These are phyloP conservation scores for Oryzias celebensis DNA, from an alignment of 2,113 vertebrate species.

Conservation along the genomic window DNA sequence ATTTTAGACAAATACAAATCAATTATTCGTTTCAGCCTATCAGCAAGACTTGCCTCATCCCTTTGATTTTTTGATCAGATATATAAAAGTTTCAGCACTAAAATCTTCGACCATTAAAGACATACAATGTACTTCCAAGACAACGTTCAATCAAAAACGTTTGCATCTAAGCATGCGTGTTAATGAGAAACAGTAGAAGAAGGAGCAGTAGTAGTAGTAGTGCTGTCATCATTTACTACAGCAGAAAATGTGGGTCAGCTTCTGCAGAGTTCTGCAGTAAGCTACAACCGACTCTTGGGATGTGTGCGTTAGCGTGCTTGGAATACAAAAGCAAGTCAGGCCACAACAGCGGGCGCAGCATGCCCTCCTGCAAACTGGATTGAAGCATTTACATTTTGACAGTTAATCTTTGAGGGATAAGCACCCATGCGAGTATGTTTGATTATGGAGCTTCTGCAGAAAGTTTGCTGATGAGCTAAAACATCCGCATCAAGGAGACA, in stretches of 20 bases:
- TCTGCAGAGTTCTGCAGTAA: constrained; percentile 37
- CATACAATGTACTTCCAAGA: not conserved
- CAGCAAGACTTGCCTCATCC: constrained; percentile 39
- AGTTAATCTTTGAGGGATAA: not conserved
- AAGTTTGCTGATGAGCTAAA: constrained; percentile 14
- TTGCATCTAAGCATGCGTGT: constrained; percentile 6
- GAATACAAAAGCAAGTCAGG: constrained; percentile 17
- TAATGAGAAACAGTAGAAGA: constrained; percentile 4
- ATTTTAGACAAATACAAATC: constrained; percentile 5
- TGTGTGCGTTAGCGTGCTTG: constrained; percentile 12
- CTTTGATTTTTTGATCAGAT: constrained; percentile 15
- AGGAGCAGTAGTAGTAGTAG: constrained; percentile 21
- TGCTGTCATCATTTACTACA: constrained; percentile 55
- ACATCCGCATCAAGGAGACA: constrained; percentile 9
- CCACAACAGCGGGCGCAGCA: not conserved
- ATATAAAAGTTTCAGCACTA: constrained; percentile 3
- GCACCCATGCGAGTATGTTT: not conserved
- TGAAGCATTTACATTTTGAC: not conserved
- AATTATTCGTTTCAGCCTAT: constrained; percentile 36
- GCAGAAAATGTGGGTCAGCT: constrained; percentile 63
- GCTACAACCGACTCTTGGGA: constrained; percentile 31
- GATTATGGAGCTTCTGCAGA: not conserved
- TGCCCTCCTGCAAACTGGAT: not conserved
- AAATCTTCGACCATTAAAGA: constrained; percentile 5
- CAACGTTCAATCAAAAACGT: constrained; percentile 1